Evolutionary conservation across 2,113 vertebrate genomes (phyloP).

Genomic region (Hepsetus odoe): DNA sequence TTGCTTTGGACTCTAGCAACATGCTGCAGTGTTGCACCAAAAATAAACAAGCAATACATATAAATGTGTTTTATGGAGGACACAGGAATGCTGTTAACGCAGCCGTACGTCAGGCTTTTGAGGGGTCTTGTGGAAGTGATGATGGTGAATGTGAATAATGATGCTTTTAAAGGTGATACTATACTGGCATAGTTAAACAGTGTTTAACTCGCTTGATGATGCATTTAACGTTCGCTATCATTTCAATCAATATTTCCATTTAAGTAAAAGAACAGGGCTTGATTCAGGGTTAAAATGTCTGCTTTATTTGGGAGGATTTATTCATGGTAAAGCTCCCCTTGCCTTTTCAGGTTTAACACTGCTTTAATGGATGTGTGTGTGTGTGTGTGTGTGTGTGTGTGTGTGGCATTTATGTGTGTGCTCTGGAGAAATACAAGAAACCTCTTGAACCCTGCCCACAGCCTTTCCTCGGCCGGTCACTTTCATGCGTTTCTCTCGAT

Average conservation of each 20-base stretch:
- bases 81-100: no score
- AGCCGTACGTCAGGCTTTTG: neutral
- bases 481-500: slow-evolving; percentile 34
- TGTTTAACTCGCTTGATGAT: slow-evolving; percentile 12
- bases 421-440: neutral
- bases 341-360: no score
- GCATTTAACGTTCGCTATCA: neutral
- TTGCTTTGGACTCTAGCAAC: no score
- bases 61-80: no score
- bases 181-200: slow-evolving; percentile 6
- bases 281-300: neutral
- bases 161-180: neutral
- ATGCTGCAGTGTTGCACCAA: no score
- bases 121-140: neutral
- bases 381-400: slow-evolving; percentile 5
- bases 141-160: slow-evolving; percentile 6
- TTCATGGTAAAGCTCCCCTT: no score
- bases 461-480: neutral
- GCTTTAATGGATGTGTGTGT: neutral
- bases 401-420: neutral
- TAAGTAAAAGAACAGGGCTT: neutral
- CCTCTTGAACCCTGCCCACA: slow-evolving; percentile 35
- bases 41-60: no score
- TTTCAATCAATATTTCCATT: neutral
- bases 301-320: no score